Evolutionary conservation across 2,888 invertebrate genomes (phyloP), one percentile per base, ranked within the genome.

Genomic region (Agrotis ipsilon): DNA sequence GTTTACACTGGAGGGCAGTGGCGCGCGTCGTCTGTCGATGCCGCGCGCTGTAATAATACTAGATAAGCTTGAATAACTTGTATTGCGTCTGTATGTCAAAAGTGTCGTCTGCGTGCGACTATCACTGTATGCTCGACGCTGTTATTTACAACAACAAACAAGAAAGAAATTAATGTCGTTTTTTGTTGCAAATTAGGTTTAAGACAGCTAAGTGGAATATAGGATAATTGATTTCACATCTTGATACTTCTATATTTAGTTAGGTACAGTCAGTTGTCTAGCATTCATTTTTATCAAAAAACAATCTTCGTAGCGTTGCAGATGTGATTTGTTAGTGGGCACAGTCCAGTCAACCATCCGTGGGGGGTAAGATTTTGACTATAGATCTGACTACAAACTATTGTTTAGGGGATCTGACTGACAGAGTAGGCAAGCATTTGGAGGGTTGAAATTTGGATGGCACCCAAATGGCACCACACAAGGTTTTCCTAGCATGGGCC

Each of bases 1-100:
- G 24, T 61, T 43, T 39, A n/a, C 9, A 70, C 21, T 65, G 75
- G 75, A 49, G 46, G 43, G 21, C 9, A 52, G 18, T 27, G 46
- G 5, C 39, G 55, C 55, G 49, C 49, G 51, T 49, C 51, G 57
- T 43, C 74, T 43, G 46, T 46, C 46, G 75, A 60, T 49, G 27
- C 24, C 59, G 72, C 54, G 63, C 72, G 59, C 39, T 49, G 19
- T 32, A 32, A 65, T 61, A 64, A 2, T 18, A 71, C 60, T 76
- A 68, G 14, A 51, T 60, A 32, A 52, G 51, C 6, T 48, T 46
- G 21, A 59, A 32, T 58, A 48, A 45, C 27, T 68, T 51, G 32
- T 45, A 18, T 54, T 32, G 19, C 14, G 27, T 14, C 18, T 24
- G 43, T 27, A 21, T 49, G 46, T 62, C 78, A 62, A 78, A 51